Percentiles rank a stretch among this genome's conserved stretches.
These are phyloP conservation scores for Aegithalos caudatus DNA, from an alignment of 2,113 vertebrate genomes.

Conservation along the genomic window DNA sequence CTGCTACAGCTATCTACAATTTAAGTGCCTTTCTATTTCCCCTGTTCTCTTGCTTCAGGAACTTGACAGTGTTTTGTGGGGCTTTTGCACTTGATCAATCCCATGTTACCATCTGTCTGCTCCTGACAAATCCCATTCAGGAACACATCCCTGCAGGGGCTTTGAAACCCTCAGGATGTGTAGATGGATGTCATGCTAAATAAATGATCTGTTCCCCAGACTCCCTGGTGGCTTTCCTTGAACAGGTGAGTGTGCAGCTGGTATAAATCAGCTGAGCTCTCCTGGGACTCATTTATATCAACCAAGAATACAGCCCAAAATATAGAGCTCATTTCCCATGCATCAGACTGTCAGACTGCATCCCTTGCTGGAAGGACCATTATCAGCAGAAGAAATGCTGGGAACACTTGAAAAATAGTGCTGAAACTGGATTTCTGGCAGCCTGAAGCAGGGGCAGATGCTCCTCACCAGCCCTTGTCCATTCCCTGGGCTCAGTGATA, in stretches of 20 bases:
- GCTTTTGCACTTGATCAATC: constrained; percentile 13
- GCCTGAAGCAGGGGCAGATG: background rate
- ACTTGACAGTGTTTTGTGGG: background rate
- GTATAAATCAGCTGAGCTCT: background rate
- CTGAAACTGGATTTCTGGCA: background rate
- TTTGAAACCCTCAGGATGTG: constrained; percentile 14
- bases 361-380: background rate
- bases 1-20: background rate
- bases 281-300: constrained; percentile 27
- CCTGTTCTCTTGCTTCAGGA: background rate
- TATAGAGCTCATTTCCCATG: background rate
- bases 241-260: constrained; percentile 48
- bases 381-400: background rate
- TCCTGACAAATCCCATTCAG: constrained; percentile 15
- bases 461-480: background rate
- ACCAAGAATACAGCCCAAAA: background rate
- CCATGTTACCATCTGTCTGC: background rate
- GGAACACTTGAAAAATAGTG: background rate
- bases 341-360: background rate
- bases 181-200: constrained; percentile 3
- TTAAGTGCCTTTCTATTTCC: background rate
- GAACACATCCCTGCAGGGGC: background rate
- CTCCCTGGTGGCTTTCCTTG: constrained; percentile 1
- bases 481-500: fast-evolving
- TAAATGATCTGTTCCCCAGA: background rate